A percentile compares a stretch with the other conserved stretches of the same genome.
Conservation (phyloP, 2,888 invertebrate genomes). For the Drosophila mettleri region DNA sequence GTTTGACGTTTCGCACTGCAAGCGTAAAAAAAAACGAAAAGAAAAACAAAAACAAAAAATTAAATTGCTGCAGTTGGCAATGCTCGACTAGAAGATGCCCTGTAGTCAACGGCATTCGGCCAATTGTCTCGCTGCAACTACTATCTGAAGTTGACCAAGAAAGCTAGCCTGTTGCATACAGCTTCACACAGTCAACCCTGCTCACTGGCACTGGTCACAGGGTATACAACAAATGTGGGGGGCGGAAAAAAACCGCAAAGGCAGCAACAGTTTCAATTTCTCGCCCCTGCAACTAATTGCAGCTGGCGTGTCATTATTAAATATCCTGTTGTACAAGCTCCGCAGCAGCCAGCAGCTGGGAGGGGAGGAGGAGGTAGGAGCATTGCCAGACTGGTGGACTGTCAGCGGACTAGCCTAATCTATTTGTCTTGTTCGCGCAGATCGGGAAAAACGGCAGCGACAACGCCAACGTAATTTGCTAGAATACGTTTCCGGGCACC, state of each 20-base stretch:
- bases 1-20: conserved; percentile 62
- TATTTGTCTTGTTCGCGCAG: conserved; percentile 74
- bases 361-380: background rate
- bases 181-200: background rate
- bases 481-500: conserved; percentile 70
- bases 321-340: conserved; percentile 19
- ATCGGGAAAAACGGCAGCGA: conserved; percentile 62
- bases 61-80: background rate
- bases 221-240: conserved; percentile 8
- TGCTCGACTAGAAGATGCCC: conserved; percentile 4
- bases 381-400: conserved; percentile 17
- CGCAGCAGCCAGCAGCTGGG: no score
- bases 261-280: conserved; percentile 55
- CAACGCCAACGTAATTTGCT: conserved; percentile 74
- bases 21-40: conserved; percentile 18
- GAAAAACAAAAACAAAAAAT: background rate
- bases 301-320: conserved; percentile 54
- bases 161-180: background rate
- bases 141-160: background rate
- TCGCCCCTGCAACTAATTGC: conserved; percentile 52
- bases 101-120: background rate
- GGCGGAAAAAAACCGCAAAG: conserved; percentile 21
- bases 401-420: conserved; percentile 63
- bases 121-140: background rate
- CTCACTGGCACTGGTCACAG: background rate